Percentiles rank a stretch among this genome's conserved stretches.
phyloP scores from a whole-genome alignment of 37 sponge, comb jelly and placozoan genomes.

The Aplysina aerophoba region DNA sequence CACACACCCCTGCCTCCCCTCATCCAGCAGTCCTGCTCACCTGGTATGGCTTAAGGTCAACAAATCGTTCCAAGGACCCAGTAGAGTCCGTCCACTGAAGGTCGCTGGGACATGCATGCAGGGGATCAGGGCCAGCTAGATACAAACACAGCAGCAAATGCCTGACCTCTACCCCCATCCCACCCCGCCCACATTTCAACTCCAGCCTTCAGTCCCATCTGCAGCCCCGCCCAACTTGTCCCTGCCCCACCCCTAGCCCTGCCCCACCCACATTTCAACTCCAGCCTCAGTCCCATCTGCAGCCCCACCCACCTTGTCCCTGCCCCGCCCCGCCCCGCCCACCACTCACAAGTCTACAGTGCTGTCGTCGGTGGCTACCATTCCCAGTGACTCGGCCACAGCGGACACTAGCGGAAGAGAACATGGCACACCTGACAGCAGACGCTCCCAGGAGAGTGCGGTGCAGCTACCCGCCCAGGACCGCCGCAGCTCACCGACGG shows the following conservation, averaged over 20 bases:
- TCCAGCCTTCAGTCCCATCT: too few relatives aligned
- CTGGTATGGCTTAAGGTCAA: slow-evolving; percentile 72
- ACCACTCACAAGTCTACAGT: not conserved
- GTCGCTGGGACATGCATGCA: slow-evolving; percentile 46
- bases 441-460: not conserved
- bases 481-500: slow-evolving; percentile 59
- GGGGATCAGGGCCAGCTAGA: too few relatives aligned
- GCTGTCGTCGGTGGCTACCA: slow-evolving; percentile 42
- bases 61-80: slow-evolving; percentile 48
- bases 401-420: slow-evolving; percentile 15
- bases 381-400: slow-evolving; percentile 68
- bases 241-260: too few relatives aligned
- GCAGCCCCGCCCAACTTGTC: too few relatives aligned
- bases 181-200: too few relatives aligned
- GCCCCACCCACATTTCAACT: too few relatives aligned
- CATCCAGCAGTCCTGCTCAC: slow-evolving; percentile 16
- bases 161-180: not conserved
- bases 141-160: not conserved
- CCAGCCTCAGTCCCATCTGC: too few relatives aligned
- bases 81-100: slow-evolving; percentile 69
- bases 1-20: not conserved
- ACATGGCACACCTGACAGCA: not conserved
- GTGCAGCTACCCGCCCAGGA: too few relatives aligned
- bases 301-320: too few relatives aligned
- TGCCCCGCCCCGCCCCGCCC: not conserved